Evolutionary conservation across 1,140 invertebrate species (phyloP), one percentile per base, ranked within the genome.

Genomic region (Teleogryllus occipitalis): DNA sequence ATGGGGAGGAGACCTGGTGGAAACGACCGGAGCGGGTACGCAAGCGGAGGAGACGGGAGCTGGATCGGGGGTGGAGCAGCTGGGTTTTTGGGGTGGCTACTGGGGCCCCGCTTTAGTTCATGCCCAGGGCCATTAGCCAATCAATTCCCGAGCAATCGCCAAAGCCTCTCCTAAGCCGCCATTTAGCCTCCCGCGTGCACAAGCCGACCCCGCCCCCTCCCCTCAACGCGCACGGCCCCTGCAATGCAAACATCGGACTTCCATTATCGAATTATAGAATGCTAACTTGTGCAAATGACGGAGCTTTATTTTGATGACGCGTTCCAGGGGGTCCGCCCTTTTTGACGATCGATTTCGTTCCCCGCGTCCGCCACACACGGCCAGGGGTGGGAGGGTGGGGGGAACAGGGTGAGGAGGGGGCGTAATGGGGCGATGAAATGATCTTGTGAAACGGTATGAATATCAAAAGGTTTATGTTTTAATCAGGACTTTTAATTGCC

Each of bases 191-290:
- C 54, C 18, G 18, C 54, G 18, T 10, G 18, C 54, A 10, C 54
- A 14, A 65, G 10, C 54, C 54, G 18, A 65, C 54, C 18, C 54
- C 18, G 2, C 7, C 54, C 7, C 54, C 54, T 18, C 7, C 54
- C 54, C 54, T 18, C 10, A 1, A 1, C 54, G 18, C 7, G 10
- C 18, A 14, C 54, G 18, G 10, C 54, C 54, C 54, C 0, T 65
- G 10, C 54, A 14, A 65, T 18, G 54, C 54, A 65, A 65, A 65
- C 54, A 65, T 18, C 54, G 54, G 54, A 18, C 54, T 65, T 65
- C 54, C 54, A 65, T 65, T 65, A 65, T 65, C 54, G 54, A 65
- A 65, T 65, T 65, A 65, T 65, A 65, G 54, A 65, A 65, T 65
- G 18, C 54, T 18, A 65, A 65, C 54, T 65, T 65, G 54, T 65